Evolutionary conservation across 2,888 invertebrate species (phyloP), one percentile per base, ranked within the genome.

Genomic region (Seira musarum): DNA sequence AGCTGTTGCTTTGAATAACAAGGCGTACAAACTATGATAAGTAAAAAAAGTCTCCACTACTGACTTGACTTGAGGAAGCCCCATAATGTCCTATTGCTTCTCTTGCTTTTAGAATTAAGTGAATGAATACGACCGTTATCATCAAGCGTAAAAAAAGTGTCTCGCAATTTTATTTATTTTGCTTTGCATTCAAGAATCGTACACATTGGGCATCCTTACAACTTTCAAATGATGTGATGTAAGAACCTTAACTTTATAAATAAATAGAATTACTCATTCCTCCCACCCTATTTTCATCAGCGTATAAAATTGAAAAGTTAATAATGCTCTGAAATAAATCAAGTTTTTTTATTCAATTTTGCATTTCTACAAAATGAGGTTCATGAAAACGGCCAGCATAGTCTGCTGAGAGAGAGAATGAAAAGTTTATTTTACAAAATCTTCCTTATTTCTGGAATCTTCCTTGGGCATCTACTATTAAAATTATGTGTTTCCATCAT

Each of bases 261-360:
- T 40, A 40, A 40, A 40, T 40, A 40, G 40, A 40, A 40, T 40
- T 40, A 40, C 40, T 40, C 40, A 40, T 40, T 5, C 40, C 40
- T 40, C 40, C 40, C 40, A 40, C 40, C 40, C 40, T 40, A 40
- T 40, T 40, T 40, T 40, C 40, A 40, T 40, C 40, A 40, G 40
- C 13, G 40, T 40, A 40, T 40, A 40, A 40, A 40, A 40, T 40
- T 40, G 40, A 40, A 53, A 68, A 68, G 68, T 68, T 68, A 68
- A 68, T 68, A 68, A 68, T 68, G 68, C 53, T 53, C 57, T 57
- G 68, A 57, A 53, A 68, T 68, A 68, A 68, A 68, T 68, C 68
- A 68, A 49, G 53, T 68, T 68, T 68, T 68, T 17, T n/a, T n/a
- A n/a, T 25, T 68, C 22, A 13, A 40, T 13, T 22, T 40, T 66